These are phyloP conservation scores for Drosophila truncata DNA, from an alignment of 1,140 invertebrate species.

Conservation along the genomic window DNA sequence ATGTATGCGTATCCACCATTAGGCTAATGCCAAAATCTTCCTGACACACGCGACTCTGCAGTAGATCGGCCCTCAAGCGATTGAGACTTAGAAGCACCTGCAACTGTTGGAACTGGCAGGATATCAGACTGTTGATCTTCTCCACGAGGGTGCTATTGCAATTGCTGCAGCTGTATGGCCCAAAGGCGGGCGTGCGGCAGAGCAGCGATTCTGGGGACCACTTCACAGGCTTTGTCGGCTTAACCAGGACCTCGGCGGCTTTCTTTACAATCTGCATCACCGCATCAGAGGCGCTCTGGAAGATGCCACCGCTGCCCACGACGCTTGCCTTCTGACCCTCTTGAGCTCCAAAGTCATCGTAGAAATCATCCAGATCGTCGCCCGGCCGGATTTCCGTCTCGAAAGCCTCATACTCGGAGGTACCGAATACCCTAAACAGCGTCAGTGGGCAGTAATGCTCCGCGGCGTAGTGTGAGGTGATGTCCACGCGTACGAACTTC, in stretches of 20 bases:
- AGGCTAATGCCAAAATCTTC: slow-evolving; percentile 58
- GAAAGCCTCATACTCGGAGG: slow-evolving; percentile 95
- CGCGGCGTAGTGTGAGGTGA: slow-evolving; percentile 96
- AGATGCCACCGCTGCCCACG: slow-evolving; percentile 87
- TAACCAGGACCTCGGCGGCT: slow-evolving; percentile 92
- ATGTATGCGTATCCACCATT: not conserved
- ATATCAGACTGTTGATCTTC: slow-evolving; percentile 66
- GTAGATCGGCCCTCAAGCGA: slow-evolving; percentile 56
- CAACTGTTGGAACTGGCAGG: slow-evolving; percentile 71
- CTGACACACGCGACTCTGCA: slow-evolving; percentile 67
- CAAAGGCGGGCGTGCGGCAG: slow-evolving; percentile 66
- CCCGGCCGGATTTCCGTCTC: slow-evolving; percentile 90
- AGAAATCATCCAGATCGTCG: slow-evolving; percentile 89
- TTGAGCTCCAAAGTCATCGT: slow-evolving; percentile 85
- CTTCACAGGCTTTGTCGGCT: slow-evolving; percentile 86
- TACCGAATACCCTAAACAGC: slow-evolving; percentile 95
- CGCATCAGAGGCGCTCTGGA: slow-evolving; percentile 93
- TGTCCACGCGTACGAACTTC: slow-evolving; percentile 97
- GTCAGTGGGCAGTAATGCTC: slow-evolving; percentile 99
- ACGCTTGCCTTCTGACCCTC: slow-evolving; percentile 75
- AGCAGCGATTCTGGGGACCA: slow-evolving; percentile 45
- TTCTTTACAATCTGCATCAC: slow-evolving; percentile 95
- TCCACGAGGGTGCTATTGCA: slow-evolving; percentile 67
- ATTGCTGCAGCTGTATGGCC: slow-evolving; percentile 56
- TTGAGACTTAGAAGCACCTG: slow-evolving; percentile 56